Base-by-base conservation (phyloP, 2,888 invertebrate genomes). In the Cataglyphis albicans region DNA sequence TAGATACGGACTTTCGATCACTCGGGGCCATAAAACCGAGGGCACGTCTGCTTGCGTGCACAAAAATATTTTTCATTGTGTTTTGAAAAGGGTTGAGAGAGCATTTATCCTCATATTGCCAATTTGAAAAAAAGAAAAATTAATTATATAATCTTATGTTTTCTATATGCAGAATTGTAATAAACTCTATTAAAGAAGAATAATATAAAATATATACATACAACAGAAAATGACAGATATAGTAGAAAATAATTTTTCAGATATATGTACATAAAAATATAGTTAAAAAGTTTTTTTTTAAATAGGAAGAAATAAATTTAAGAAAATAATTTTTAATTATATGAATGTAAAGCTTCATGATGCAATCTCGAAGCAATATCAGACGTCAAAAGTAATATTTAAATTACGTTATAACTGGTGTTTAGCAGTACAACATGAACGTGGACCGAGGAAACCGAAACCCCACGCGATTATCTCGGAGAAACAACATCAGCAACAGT, bases 381-480 rank as follows among this genome's bases (percentile, higher is more conserved):
- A 48, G 78, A 72, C 70, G 70, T 70, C 48, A 61, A 72, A 83
- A 73, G 81, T 86, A 84, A 88, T 81, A 70, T 82, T 29, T 29
- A 29, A 82, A 44, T 74, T 73, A 63, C 59, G 82, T 82, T 44
- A 12, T 82, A 21, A 81, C 80, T 85, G 65, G 74, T 89, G 73
- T 96, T 83, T 96, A 99, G 99, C 99, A 94, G 99, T 99, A 85
- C 99, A 99, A 95, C 99, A 99, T 95, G 99, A 99, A 95, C 96
- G 99, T 65, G 99, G 99, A 9, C 99, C 99, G 0, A 96, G 99
- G 84, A 99, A 99, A 95, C 98, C 98, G 7, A 99, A 99, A 95
- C 95, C 97, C 86, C 97, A 97, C 93, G 95, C 86, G 90, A 94
- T 57, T 64, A 91, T 92, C 83, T 87, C 92, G 63, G 93, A 92